phyloP scores from a whole-genome alignment of 2,888 invertebrate species.

The Beris chalybata region DNA sequence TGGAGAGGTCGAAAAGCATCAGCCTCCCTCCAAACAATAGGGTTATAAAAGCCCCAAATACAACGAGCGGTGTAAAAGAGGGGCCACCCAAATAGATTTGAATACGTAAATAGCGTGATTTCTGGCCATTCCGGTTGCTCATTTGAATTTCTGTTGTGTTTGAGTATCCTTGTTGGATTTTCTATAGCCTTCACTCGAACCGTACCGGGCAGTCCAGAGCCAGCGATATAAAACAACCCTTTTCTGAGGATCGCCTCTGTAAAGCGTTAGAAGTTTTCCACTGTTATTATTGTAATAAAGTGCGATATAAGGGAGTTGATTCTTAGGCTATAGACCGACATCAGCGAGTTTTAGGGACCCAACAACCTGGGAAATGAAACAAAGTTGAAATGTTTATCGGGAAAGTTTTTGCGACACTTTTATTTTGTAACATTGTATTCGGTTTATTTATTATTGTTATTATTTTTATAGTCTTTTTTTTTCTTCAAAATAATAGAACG shows the following conservation, averaged over 20 bases:
- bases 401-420: neutral
- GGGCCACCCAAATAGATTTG: constrained; percentile 23
- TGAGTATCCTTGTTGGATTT: constrained; percentile 8
- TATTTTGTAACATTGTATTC: too few relatives aligned
- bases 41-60: constrained; percentile 23
- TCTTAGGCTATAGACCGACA: neutral
- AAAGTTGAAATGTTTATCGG: constrained; percentile 14
- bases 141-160: constrained; percentile 34
- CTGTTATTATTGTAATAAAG: constrained; percentile 15
- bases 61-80: neutral
- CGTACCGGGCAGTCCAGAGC: neutral
- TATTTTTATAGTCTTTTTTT: too few relatives aligned
- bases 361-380: neutral
- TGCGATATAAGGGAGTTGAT: neutral
- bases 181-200: neutral
- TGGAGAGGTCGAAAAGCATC: too few relatives aligned
- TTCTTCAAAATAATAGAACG: too few relatives aligned
- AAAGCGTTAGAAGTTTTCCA: constrained; percentile 4
- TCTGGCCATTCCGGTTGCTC: constrained; percentile 30
- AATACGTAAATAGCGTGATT: constrained; percentile 36
- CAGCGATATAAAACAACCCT: constrained; percentile 8
- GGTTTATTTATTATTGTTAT: too few relatives aligned
- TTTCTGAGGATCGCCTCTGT: constrained; percentile 19
- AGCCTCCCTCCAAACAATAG: too few relatives aligned
- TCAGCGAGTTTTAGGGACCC: too few relatives aligned